A percentile compares a stretch with the other conserved stretches of the same genome.
These are phyloP conservation scores for Erpetoichthys calabaricus DNA, from an alignment of 2,797 vertebrate genomes.

Conservation along the genomic window DNA sequence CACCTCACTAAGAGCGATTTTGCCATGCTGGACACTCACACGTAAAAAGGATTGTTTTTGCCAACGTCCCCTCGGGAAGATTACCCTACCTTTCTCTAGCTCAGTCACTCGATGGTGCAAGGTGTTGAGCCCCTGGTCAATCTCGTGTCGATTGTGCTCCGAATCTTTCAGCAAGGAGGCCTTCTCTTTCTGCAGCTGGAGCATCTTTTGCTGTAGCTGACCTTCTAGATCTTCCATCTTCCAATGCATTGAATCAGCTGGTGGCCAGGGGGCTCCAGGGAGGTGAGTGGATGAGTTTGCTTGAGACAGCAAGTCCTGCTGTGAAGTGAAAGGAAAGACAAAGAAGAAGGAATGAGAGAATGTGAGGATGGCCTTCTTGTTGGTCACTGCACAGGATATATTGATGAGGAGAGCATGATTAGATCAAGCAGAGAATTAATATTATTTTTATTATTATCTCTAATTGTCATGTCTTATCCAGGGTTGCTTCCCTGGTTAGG, in stretches of 20 bases:
- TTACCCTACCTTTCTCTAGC: constrained; percentile 69
- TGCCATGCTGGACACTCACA: too few species aligned
- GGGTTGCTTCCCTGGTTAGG: too few species aligned
- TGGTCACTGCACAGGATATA: not conserved
- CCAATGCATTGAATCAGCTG: constrained; percentile 41
- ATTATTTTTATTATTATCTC: too few species aligned
- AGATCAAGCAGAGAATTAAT: not conserved
- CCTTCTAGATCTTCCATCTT: constrained; percentile 77
- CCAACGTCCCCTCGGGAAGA: too few species aligned
- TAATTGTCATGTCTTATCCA: too few species aligned
- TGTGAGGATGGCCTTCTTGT: not conserved
- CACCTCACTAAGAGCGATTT: too few species aligned
- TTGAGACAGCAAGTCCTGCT: too few species aligned
- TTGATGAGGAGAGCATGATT: not conserved
- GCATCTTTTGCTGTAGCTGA: constrained; percentile 78
- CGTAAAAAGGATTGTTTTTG: too few species aligned
- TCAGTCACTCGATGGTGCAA: constrained; percentile 65
- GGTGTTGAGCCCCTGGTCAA: constrained; percentile 65
- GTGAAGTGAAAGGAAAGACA: not conserved
- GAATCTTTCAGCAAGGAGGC: constrained; percentile 55
- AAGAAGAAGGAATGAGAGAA: not conserved
- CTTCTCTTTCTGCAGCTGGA: constrained; percentile 78
- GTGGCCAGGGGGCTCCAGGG: constrained; percentile 9
- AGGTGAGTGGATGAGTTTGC: too few species aligned
- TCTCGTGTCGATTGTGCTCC: constrained; percentile 62